Base-by-base conservation (phyloP, 2,888 invertebrate genomes). In the Drosophila kuntzei region DNA sequence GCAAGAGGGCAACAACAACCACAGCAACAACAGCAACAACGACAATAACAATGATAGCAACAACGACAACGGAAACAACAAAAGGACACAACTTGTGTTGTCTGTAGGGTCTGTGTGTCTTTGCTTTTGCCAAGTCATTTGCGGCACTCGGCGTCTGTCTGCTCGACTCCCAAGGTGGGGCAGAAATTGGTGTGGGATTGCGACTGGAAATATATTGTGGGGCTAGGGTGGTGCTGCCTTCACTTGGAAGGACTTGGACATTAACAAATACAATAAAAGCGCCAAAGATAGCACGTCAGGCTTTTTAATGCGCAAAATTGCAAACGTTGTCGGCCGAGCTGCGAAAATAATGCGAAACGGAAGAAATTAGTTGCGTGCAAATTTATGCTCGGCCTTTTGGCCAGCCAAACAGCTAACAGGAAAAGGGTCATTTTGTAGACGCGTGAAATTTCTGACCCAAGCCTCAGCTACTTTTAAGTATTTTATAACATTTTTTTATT, bases 201-300 rank as follows among this genome's bases (percentile, higher is more conserved):
- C 0, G 22, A 20, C 9, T 22, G 16, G 12, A 16, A 43, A n/a
- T 25, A 8, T 20, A 20, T 32, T 57, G 47, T 57, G 57, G 55
- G 29, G 27, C 20, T 9, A 27, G 50, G 46, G 25, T 34, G 14
- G 34, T 27, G 53, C 14, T 59, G 50, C 55, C 59, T 36, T 59
- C 63, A 59, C 58, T 64, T 47, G 78, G 70, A 76, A 79, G 61
- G 79, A 89, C 83, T 87, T 87, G 61, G 82, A 89, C 83, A 89
- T 87, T 87, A 87, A 76, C 80, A 85, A 82, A 87, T 76, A 87
- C 86, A 85, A 87, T 87, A 87, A 86, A 89, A 89, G 88, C 86
- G 89, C 76, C 80, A 87, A 89, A 89, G 86, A 87, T 88, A 89
- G 89, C 88, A 80, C 87, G 87, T 80, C 80, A 89, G 89, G 83